Evolutionary conservation across 2,888 invertebrate species (phyloP), one percentile per base, ranked within the genome.

Genomic region (Stenotaenia linearis): DNA sequence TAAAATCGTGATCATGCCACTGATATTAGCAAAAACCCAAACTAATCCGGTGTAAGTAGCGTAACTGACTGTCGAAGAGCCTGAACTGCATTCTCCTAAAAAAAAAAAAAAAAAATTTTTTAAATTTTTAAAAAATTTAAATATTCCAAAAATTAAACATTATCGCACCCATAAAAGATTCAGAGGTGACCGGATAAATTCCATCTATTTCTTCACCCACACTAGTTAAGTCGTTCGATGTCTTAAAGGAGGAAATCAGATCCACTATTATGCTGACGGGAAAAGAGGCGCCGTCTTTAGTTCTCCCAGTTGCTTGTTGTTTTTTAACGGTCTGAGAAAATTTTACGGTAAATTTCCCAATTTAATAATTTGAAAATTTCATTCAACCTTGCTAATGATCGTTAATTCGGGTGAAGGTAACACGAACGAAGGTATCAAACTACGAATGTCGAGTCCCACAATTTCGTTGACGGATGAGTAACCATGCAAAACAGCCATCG

Each of bases 251-350:
- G 5, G 61, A 23, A 21, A 30, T 75, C 21, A 76, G 79, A 35
- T 79, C 79, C 15, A 82, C 79, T n/a, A 80, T 75, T 25, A 83
- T 81, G 80, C 85, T 85, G 12, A 91, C 85, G 0, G 91, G 91
- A 83, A 91, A 91, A 18, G 89, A 88, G 0, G 89, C 89, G 0
- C 91, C 90, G 80, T 91, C 90, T 82, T 89, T 85, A 0, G 91
- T 91, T 81, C 90, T 86, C 85, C 91, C 91, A 79, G 91, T 91
- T n/a, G 90, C 89, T 82, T 90, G 88, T 84, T 91, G 91, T 82
- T 91, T 91, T 18, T 88, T 87, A 1, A 90, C 84, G 75, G 87
- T 85, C 86, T 86, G 80, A 83, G 30, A 10, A 85, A 45, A 40
- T 80, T 81, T 82, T 83, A n/a, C 21, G 82, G 78, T 35, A 56